A percentile compares a stretch with the other conserved stretches of the same genome.
Conservation (phyloP, 2,113 vertebrate genomes). For the Rhadina sibilatrix region DNA sequence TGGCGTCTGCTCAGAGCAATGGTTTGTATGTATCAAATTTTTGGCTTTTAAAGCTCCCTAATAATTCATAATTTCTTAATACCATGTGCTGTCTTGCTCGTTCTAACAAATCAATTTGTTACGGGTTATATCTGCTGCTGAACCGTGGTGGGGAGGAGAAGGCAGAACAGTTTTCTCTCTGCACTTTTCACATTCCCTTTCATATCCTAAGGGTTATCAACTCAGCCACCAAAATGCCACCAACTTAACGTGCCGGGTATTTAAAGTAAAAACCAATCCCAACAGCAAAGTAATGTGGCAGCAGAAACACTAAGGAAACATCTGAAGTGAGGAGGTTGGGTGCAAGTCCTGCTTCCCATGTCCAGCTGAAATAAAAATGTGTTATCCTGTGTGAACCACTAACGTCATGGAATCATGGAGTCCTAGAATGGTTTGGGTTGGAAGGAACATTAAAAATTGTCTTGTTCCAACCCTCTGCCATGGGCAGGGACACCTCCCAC, state of each 20-base stretch:
- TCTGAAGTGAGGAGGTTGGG: background rate
- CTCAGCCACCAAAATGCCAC: background rate
- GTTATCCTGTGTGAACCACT: background rate
- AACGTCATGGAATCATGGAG: background rate
- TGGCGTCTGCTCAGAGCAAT: background rate
- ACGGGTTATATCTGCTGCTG: background rate
- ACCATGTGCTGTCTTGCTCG: background rate
- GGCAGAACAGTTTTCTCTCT: background rate
- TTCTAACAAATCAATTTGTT: slow-evolving; percentile 38
- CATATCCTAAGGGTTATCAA: slow-evolving; percentile 21
- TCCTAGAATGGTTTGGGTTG: background rate
- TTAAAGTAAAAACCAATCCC: background rate
- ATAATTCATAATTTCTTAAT: slow-evolving; percentile 42
- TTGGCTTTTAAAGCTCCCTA: background rate
- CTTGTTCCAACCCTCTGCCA: background rate
- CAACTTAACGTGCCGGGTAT: background rate
- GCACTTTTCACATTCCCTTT: background rate
- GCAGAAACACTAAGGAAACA: background rate
- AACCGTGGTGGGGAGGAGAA: background rate
- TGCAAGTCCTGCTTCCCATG: background rate
- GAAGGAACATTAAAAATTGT: background rate
- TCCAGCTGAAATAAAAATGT: background rate
- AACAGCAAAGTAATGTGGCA: background rate
- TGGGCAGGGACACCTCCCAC: too few species aligned
- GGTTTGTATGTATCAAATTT: background rate